A percentile compares a stretch with the other conserved stretches of the same genome.
Conservation (phyloP, 2,888 invertebrate genomes). For the Drosophila helvetica region DNA sequence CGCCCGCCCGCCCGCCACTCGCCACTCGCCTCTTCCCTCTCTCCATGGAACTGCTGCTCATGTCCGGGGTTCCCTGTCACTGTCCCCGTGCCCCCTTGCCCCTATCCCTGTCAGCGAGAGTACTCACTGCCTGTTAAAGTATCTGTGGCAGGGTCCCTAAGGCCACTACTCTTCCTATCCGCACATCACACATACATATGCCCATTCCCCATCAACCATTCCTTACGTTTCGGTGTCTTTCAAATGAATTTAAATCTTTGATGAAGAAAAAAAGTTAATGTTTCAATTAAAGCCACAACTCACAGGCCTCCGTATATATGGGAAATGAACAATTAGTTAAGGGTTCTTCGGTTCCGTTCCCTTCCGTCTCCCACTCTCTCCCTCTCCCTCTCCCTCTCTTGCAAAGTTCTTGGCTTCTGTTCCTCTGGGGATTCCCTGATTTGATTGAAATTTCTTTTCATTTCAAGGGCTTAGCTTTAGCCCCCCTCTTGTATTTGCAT, state of each 20-base stretch:
- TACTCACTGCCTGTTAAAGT: too few species aligned
- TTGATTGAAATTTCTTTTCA: slow-evolving; percentile 40
- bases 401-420: background rate
- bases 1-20: slow-evolving; percentile 20
- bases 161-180: slow-evolving; percentile 30
- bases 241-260: slow-evolving; percentile 78
- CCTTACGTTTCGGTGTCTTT: slow-evolving; percentile 9
- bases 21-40: too few species aligned
- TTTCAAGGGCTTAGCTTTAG: slow-evolving; percentile 22
- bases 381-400: too few species aligned
- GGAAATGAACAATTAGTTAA: background rate
- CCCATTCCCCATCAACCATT: background rate
- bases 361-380: too few species aligned
- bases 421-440: slow-evolving; percentile 51
- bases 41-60: slow-evolving; percentile 32
- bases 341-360: background rate
- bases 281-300: slow-evolving; percentile 68
- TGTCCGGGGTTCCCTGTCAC: slow-evolving; percentile 15
- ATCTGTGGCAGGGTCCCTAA: slow-evolving; percentile 10
- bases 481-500: slow-evolving; percentile 13
- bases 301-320: background rate
- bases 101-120: too few species aligned
- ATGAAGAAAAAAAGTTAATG: slow-evolving; percentile 70
- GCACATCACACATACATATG: background rate
- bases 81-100: background rate